A percentile compares a stretch with the other conserved stretches of the same genome.
Conservation (phyloP, 2,113 vertebrate species). For the Paramormyrops kingsleyae region DNA sequence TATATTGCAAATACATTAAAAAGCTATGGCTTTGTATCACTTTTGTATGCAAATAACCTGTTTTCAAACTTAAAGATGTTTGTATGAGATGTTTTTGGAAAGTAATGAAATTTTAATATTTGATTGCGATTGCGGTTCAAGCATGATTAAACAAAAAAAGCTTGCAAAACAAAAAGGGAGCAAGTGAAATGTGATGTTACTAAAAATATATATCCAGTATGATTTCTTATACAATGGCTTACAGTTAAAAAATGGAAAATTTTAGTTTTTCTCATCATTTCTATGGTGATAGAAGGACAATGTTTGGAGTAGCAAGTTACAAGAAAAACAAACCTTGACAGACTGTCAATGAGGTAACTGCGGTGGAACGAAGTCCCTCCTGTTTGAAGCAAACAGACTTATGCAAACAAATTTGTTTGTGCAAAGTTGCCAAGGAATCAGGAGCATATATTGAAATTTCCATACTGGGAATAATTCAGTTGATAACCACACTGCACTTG, state of each 20-base stretch:
- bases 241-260: background rate
- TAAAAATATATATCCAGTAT: background rate
- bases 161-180: background rate
- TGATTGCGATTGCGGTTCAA: background rate
- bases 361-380: background rate
- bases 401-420: background rate
- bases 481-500: background rate
- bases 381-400: background rate
- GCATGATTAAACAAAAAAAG: background rate
- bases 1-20: background rate
- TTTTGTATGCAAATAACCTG: background rate
- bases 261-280: background rate
- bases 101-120: background rate
- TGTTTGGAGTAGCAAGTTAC: background rate
- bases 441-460: background rate
- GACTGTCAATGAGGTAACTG: background rate
- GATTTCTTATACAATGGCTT: background rate
- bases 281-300: background rate
- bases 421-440: background rate
- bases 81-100: background rate
- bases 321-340: background rate
- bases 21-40: background rate
- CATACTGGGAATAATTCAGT: background rate
- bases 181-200: background rate
- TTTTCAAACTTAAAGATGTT: background rate